A percentile compares a stretch with the other conserved stretches of the same genome.
Conservation (phyloP, 2,113 vertebrate species). For the Podiceps cristatus region DNA sequence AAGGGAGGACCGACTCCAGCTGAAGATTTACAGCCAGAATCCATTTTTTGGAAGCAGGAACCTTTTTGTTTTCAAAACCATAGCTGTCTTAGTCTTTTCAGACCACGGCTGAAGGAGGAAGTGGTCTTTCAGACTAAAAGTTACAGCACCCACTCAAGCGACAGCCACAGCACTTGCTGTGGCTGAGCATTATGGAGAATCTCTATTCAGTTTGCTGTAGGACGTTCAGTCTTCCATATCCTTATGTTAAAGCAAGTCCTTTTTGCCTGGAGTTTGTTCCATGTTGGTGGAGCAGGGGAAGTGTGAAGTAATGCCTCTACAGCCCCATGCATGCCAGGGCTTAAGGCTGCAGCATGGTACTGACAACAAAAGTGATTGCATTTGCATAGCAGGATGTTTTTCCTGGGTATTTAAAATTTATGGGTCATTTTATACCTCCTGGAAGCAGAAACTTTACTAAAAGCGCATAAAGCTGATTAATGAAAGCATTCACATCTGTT, state of each 20-base stretch:
- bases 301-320: not conserved
- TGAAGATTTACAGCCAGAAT: not conserved
- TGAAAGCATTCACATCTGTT: not conserved
- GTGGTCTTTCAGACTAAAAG: not conserved
- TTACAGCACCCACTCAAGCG: not conserved
- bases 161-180: not conserved
- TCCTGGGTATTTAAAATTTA: not conserved
- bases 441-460: not conserved
- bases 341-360: not conserved
- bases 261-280: not conserved
- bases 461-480: not conserved
- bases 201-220: not conserved
- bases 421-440: not conserved
- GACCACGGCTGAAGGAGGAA: not conserved
- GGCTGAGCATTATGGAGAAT: not conserved
- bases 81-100: not conserved
- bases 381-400: not conserved
- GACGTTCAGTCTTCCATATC: not conserved
- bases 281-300: not conserved
- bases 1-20: not conserved
- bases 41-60: not conserved
- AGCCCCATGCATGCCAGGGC: not conserved
- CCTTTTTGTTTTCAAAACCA: not conserved
- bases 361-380: not conserved
- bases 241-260: not conserved